phyloP scores from a whole-genome alignment of 1,140 invertebrate genomes.

The Polypedilum vanderplanki region DNA sequence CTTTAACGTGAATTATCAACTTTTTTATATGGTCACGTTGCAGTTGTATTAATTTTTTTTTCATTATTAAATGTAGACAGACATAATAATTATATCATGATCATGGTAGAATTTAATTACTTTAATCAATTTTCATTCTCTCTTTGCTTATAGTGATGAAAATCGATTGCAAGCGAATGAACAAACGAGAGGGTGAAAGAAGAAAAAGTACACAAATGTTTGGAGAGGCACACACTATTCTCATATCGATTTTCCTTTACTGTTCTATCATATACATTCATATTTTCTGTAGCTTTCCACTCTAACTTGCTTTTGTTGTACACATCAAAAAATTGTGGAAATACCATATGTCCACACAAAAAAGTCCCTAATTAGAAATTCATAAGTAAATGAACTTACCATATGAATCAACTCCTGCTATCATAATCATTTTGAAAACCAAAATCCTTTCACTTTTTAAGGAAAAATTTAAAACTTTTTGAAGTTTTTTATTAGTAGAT shows the following conservation, averaged over 20 bases:
- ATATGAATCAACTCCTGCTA: slow-evolving; percentile 20
- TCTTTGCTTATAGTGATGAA: too few relatives aligned
- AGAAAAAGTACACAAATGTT: not conserved
- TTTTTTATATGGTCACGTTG: too few relatives aligned
- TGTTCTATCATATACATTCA: not conserved
- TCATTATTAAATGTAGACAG: too few relatives aligned
- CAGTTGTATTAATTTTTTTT: too few relatives aligned
- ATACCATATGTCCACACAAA: not conserved
- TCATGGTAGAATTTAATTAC: too few relatives aligned
- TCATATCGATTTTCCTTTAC: not conserved
- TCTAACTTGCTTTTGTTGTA: not conserved
- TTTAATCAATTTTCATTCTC: too few relatives aligned
- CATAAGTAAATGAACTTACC: not conserved
- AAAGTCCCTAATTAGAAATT: not conserved
- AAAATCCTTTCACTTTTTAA: not conserved
- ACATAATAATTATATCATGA: too few relatives aligned
- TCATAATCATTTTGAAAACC: slow-evolving; percentile 3
- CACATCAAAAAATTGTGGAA: not conserved
- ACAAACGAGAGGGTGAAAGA: not conserved
- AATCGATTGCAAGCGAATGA: not conserved
- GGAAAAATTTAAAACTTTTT: not conserved
- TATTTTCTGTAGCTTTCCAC: not conserved
- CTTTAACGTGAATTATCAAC: too few relatives aligned
- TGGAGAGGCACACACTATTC: not conserved
- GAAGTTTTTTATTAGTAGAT: not conserved